Evolutionary conservation across 2,113 vertebrate species (phyloP).

Genomic region (Pseudopodoces humilis): DNA sequence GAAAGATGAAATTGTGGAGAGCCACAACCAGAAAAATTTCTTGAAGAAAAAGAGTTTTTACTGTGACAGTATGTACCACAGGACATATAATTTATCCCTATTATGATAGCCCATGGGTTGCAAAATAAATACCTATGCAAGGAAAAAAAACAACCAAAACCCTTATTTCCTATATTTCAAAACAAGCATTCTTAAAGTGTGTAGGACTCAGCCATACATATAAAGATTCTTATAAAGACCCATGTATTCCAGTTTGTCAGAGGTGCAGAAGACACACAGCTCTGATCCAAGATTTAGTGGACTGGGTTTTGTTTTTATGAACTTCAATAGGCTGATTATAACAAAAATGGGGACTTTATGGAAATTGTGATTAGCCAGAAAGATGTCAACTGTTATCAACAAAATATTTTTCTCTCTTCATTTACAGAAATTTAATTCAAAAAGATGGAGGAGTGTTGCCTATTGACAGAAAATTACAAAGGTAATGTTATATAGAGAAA

Average conservation of each 20-base stretch:
- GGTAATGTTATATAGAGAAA: background rate
- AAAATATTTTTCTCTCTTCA: background rate
- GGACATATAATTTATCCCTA: background rate
- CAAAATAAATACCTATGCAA: background rate
- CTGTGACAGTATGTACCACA: background rate
- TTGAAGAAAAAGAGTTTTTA: background rate
- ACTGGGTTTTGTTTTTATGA: background rate
- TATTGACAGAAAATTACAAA: background rate
- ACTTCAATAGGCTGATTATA: background rate
- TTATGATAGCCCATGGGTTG: background rate
- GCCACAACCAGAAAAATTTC: background rate
- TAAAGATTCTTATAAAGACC: background rate
- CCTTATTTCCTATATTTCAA: background rate
- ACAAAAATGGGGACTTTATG: background rate
- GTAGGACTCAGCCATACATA: background rate
- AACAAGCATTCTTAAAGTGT: background rate
- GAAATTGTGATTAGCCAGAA: background rate
- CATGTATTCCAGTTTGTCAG: background rate
- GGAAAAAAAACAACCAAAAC: background rate
- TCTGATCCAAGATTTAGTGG: background rate
- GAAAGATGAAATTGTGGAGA: background rate
- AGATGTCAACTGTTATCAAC: background rate
- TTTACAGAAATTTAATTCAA: background rate
- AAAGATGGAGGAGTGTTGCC: background rate
- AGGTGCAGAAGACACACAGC: background rate